A percentile compares a stretch with the other conserved stretches of the same genome.
Conservation (phyloP, 2,113 vertebrate genomes). For the Syngnathus scovelli region DNA sequence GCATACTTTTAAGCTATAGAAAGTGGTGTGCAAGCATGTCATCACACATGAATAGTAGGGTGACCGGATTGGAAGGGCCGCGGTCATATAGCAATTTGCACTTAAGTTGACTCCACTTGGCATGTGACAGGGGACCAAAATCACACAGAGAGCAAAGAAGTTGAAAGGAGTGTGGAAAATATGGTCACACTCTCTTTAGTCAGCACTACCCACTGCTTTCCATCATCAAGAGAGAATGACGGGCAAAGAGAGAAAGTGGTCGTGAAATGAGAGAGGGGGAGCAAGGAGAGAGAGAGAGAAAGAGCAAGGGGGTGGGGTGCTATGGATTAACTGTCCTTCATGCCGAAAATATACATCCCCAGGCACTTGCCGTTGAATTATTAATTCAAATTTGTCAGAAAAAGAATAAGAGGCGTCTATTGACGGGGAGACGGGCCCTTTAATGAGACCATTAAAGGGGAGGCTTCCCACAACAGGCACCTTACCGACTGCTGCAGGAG, state of each 20-base stretch:
- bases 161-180: slow-evolving; percentile 27
- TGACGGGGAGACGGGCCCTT: slow-evolving; percentile 70
- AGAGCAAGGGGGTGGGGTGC: slow-evolving; percentile 44
- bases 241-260: slow-evolving; percentile 16
- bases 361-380: slow-evolving; percentile 75
- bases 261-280: slow-evolving; percentile 23
- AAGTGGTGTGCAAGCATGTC: slow-evolving; percentile 53
- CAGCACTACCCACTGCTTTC: slow-evolving; percentile 46
- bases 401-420: slow-evolving; percentile 76
- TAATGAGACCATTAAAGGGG: slow-evolving; percentile 77
- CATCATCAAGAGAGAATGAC: slow-evolving; percentile 48
- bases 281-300: not conserved
- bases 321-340: slow-evolving; percentile 85
- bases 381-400: slow-evolving; percentile 81
- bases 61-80: slow-evolving; percentile 13
- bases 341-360: slow-evolving; percentile 77
- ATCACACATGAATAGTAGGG: slow-evolving; percentile 44
- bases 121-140: slow-evolving; percentile 24
- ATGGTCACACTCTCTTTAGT: slow-evolving; percentile 46
- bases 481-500: slow-evolving; percentile 65
- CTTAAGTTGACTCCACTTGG: slow-evolving; percentile 30
- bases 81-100: slow-evolving; percentile 39
- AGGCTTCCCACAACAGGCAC: slow-evolving; percentile 62
- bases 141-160: slow-evolving; percentile 34
- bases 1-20: slow-evolving; percentile 27